phyloP scores from a whole-genome alignment of 2,113 vertebrate genomes.

The Sardina pilchardus region DNA sequence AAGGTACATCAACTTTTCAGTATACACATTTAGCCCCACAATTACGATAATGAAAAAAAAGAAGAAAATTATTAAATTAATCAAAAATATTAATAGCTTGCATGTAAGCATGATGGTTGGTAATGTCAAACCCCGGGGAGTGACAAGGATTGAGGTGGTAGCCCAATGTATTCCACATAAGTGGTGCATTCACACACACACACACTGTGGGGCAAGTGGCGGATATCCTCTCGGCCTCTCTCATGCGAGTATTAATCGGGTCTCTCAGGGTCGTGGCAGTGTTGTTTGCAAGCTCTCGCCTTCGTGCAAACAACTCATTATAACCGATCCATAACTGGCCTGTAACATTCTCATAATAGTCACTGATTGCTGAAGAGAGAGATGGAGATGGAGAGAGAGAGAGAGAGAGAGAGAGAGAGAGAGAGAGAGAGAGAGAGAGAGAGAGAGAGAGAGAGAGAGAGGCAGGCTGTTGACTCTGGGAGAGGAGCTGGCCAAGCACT shows the following conservation, averaged over 20 bases:
- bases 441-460: constrained; percentile 9
- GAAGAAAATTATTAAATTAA: not conserved
- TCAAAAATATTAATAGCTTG: not conserved
- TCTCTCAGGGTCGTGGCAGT: not conserved
- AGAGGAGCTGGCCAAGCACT: constrained; percentile 11
- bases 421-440: not conserved
- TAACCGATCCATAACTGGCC: not conserved
- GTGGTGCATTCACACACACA: not conserved
- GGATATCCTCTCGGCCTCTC: constrained; percentile 25
- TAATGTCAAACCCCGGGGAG: too few species aligned
- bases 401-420: not conserved
- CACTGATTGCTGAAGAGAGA: constrained; percentile 10
- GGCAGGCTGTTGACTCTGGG: not conserved
- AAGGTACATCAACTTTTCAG: not conserved
- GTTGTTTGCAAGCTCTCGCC: constrained; percentile 19
- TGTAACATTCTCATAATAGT: not conserved
- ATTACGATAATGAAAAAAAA: not conserved
- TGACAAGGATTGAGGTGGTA: not conserved
- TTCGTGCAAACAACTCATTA: not conserved
- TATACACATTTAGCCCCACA: not conserved
- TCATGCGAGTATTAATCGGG: not conserved
- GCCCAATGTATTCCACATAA: not conserved
- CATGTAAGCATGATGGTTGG: not conserved
- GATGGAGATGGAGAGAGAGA: not conserved
- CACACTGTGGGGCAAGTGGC: not conserved